Percentiles rank a stretch among this genome's conserved stretches.
Conservation (phyloP, 2,113 vertebrate genomes). For the Pica pica region DNA sequence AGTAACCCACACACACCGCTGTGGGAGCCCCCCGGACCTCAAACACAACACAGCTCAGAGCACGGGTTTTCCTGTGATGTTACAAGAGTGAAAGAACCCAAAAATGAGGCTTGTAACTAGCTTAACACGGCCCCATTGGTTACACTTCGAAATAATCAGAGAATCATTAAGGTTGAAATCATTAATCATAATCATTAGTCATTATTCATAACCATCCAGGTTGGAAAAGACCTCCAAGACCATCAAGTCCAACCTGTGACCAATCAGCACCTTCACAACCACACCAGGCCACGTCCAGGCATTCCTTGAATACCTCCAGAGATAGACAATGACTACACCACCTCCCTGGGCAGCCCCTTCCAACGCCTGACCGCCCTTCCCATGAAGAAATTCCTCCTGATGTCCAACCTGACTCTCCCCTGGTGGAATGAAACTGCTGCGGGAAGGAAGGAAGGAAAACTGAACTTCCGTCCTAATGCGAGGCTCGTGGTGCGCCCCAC, state of each 20-base stretch:
- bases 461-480: background rate
- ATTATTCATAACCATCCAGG: background rate
- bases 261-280: background rate
- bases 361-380: background rate
- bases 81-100: background rate
- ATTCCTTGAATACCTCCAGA: background rate
- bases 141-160: background rate
- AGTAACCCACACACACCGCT: background rate
- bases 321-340: background rate
- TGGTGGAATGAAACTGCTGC: background rate
- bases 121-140: background rate
- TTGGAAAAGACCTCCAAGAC: background rate
- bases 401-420: background rate
- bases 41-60: background rate
- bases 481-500: background rate
- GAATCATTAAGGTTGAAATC: background rate
- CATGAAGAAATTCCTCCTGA: background rate
- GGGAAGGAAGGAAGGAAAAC: background rate
- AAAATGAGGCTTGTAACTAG: background rate
- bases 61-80: accelerated
- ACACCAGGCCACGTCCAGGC: background rate
- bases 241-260: background rate
- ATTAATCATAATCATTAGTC: background rate
- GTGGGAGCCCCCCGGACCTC: background rate
- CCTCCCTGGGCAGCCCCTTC: background rate